Evolutionary conservation across 2,113 vertebrate genomes (phyloP).

Genomic region (Esox niger): DNA sequence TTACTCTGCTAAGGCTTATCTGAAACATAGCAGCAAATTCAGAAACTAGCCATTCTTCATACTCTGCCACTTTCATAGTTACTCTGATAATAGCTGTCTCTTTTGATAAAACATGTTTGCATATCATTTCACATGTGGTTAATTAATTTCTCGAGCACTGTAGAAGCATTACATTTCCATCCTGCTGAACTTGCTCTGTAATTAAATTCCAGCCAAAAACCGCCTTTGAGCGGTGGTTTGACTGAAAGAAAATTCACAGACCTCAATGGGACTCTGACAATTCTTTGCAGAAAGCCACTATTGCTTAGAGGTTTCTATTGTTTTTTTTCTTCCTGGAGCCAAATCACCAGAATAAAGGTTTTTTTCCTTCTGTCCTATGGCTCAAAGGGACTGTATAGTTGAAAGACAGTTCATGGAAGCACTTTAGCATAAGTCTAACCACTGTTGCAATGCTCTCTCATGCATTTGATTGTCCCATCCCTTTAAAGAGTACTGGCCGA

Average conservation of each 20-base stretch:
- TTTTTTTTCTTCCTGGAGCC: neutral
- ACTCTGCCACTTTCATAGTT: slow-evolving; percentile 28
- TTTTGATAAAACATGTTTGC: slow-evolving; percentile 52
- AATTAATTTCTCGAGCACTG: slow-evolving; percentile 40
- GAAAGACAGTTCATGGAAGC: neutral
- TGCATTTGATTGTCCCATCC: too few species aligned
- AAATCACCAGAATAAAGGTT: neutral
- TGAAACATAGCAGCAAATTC: slow-evolving; percentile 55
- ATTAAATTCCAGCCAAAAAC: slow-evolving; percentile 34
- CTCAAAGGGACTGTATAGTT: neutral
- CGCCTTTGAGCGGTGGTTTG: neutral
- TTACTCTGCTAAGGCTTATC: slow-evolving; percentile 42
- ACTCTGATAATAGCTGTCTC: slow-evolving; percentile 46
- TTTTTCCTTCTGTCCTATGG: neutral
- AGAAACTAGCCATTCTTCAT: slow-evolving; percentile 27
- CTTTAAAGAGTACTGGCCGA: too few species aligned
- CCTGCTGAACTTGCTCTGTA: slow-evolving; percentile 36
- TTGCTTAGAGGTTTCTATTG: neutral
- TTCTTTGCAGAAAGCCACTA: neutral
- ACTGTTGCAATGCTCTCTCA: neutral
- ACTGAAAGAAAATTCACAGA: neutral
- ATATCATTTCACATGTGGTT: slow-evolving; percentile 57
- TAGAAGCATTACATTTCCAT: slow-evolving; percentile 26
- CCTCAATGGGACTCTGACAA: neutral
- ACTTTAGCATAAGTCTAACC: neutral